Base-by-base conservation (phyloP, 1,140 invertebrate genomes). In the Pygmarrhopalites habei region DNA sequence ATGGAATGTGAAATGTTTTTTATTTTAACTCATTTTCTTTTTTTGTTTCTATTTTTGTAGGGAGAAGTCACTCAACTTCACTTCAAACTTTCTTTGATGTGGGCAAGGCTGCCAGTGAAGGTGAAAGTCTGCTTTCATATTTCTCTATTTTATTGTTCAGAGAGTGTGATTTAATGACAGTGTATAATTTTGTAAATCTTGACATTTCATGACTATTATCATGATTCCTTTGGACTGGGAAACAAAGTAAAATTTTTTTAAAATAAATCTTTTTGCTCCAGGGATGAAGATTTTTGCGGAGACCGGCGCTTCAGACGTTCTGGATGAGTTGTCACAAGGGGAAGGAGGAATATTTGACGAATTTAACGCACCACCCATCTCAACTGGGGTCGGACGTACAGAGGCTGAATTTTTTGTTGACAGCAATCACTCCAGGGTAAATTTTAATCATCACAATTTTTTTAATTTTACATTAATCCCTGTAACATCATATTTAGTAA, bases 351-450 rank as follows among this genome's bases (percentile, higher is more conserved):
- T 88, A 25, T 81, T 89, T 64, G 89, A 94, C 74, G 83, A 86
- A 56, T 94, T 95, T 76, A 85, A 80, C 41, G 88, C 87, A 14
- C 86, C 90, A 1, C 80, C 87, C 0, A 82, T 94, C 17, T 74
- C 79, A 1, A 79, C 84, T 62, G 90, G 91, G 1, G 83, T 86
- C 46, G 90, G 90, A 1, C 78, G 82, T 46, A 87, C 88, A 25
- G 85, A 90, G 72, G 82, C 88, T 0, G 83, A 88, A 71, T 88
- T 93, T 73, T 90, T 92, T 73, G 85, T 91, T n/a, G 90, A 94
- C 74, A 88, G 89, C 60, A 90, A 89, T 76, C 90, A 93, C 79
- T 89, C 89, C 7, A 81, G 80, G 77, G 87, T 88, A 76, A 79
- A 63, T 35, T 12, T n/a, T n/a, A n/a, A n/a, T n/a, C 32, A 35